Base-by-base conservation (phyloP, 2,113 vertebrate genomes). In the Myocastor coypus region DNA sequence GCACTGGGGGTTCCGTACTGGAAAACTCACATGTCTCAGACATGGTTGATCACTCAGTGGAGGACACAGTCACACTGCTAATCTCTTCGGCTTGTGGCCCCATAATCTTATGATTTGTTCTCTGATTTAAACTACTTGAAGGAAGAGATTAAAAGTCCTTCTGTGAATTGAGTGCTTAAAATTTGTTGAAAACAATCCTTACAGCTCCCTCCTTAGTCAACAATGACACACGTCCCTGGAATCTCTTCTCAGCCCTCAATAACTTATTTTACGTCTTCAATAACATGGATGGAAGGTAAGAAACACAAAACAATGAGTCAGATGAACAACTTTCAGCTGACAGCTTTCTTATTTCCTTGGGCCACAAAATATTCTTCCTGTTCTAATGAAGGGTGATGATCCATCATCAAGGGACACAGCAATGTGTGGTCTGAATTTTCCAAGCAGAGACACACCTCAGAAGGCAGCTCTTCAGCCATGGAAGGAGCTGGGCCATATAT, bases 171-270 rank as follows among this genome's bases (percentile, higher is more conserved):
- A 64, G n/a, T 42, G 85, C 42, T 80, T 75, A 87, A 28, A 46
- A 88, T 92, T 37, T 88, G 24, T 28, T 95, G 28, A 64, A 46
- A 42, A 92, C 86, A 55, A 61, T 92, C 52, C 55, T 78, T 59
- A 37, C 1, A 69, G 30, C 26, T 24, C 26, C 7, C 19, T n/a
- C 26, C 0, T 24, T 20, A 32, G 42, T 93, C 37, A 87, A 66
- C 32, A 68, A 32, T 85, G 63, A 91, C 26, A 87, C 26, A 87
- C 26, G 55, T 32, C 7, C 24, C 11, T 10, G 9, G 16, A 87
- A 83, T 26, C 46, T 63, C 57, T 77, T 46, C 37, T 66, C 11
- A 34, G 69, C 3, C 63, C 32, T 66, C 19, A 30, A 3, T 24
- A 77, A 81, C 1, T 13, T 34, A 12, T 37, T 80, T 82, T 20